phyloP scores from a whole-genome alignment of 2,797 vertebrate genomes.

The Thaleichthys pacificus region DNA sequence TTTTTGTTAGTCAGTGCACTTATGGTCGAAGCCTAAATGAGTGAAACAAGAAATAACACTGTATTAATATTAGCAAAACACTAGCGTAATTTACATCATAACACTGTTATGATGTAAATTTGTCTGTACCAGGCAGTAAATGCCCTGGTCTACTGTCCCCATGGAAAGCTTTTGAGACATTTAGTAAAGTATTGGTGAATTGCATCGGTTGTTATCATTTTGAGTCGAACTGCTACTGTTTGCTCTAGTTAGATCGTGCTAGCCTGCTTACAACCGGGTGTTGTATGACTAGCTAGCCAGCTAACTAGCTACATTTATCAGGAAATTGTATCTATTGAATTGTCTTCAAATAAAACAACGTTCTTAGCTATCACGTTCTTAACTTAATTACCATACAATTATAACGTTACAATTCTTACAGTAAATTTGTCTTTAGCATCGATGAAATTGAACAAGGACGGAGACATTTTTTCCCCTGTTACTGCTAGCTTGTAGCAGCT shows the following conservation, averaged over 20 bases:
- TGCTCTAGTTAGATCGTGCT: neutral
- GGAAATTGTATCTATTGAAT: neutral
- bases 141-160: too few species aligned
- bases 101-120: too few species aligned
- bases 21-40: constrained; percentile 80
- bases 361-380: too few species aligned
- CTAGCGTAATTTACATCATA: neutral
- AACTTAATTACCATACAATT: rapidly evolving
- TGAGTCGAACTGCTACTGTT: too few species aligned
- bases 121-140: too few species aligned
- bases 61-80: neutral
- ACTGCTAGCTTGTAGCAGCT: neutral
- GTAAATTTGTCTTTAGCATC: constrained; percentile 78
- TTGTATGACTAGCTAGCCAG: neutral
- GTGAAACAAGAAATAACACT: neutral
- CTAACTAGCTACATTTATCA: neutral
- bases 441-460: constrained; percentile 69
- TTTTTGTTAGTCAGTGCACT: constrained; percentile 79
- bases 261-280: neutral
- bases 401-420: constrained; percentile 50
- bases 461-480: constrained; percentile 63
- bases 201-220: too few species aligned
- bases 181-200: too few species aligned
- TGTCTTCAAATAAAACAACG: neutral
- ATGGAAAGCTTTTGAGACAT: too few species aligned